phyloP scores from a whole-genome alignment of 2,888 invertebrate species.

The Oithona nana region DNA sequence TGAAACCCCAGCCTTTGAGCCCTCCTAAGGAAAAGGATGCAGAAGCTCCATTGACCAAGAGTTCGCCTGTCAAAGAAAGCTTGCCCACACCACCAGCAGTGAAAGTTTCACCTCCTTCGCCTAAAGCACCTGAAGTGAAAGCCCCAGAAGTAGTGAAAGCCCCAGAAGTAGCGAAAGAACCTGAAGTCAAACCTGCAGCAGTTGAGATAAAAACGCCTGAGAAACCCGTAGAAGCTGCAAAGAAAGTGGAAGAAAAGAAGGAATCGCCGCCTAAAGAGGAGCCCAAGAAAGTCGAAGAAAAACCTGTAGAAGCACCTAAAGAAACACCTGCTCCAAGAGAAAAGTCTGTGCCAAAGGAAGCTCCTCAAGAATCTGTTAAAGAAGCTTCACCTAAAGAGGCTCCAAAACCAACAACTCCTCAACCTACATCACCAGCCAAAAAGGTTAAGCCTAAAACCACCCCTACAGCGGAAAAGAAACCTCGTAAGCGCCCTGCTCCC shows the following conservation, averaged over 20 bases:
- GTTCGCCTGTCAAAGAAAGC: neutral
- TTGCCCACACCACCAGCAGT: too few species aligned
- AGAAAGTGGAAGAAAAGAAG: slow-evolving; percentile 11
- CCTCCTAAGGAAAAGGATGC: neutral
- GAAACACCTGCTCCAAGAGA: neutral
- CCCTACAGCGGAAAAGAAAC: neutral
- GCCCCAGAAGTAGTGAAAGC: neutral
- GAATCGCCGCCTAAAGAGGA: slow-evolving; percentile 2
- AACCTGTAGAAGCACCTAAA: neutral
- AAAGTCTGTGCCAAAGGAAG: neutral
- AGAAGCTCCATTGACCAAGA: neutral
- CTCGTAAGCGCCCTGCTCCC: neutral
- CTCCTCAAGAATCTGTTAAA: too few species aligned
- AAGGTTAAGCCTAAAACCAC: neutral
- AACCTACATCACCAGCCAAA: neutral
- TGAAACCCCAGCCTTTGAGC: neutral
- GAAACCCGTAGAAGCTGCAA: neutral
- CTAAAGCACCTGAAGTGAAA: neutral
- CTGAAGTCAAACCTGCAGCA: too few species aligned
- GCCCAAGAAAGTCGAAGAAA: neutral
- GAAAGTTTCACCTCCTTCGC: neutral
- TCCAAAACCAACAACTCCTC: too few species aligned
- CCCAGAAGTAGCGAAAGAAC: too few species aligned
- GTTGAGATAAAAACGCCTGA: too few species aligned
- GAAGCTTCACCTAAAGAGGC: too few species aligned